phyloP scores from a whole-genome alignment of 2,113 vertebrate species.

The Camelus bactrianus region DNA sequence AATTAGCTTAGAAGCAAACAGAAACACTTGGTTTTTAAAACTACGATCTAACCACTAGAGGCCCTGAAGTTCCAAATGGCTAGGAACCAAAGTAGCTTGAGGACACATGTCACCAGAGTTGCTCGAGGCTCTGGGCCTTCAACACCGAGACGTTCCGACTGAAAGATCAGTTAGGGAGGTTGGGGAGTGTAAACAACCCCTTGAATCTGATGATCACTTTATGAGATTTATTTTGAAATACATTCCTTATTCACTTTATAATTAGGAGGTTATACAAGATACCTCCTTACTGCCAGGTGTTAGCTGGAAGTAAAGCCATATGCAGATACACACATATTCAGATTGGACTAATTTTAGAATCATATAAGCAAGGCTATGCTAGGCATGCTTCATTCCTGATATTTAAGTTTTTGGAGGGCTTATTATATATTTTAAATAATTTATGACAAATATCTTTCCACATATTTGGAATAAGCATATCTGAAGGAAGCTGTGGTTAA shows the following conservation, averaged over 20 bases:
- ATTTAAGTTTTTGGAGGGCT: neutral
- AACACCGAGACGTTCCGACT: neutral
- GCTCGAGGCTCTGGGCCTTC: neutral
- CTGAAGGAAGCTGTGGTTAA: neutral
- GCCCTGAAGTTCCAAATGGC: neutral
- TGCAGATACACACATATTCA: neutral
- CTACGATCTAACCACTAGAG: neutral
- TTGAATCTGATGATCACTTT: neutral
- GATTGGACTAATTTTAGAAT: neutral
- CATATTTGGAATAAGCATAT: neutral
- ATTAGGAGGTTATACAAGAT: neutral
- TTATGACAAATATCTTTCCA: neutral
- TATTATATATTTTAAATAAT: neutral
- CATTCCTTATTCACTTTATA: neutral
- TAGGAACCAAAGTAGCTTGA: conserved; percentile 39
- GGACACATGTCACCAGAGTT: neutral
- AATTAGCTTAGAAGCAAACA: conserved; percentile 41
- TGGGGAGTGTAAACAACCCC: neutral
- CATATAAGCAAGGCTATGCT: neutral
- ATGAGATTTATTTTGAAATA: too few relatives aligned
- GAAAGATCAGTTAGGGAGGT: neutral
- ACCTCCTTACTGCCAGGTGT: neutral
- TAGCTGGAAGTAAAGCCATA: neutral
- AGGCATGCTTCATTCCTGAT: neutral
- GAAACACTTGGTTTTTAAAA: neutral